Base-by-base conservation (phyloP, 2,888 invertebrate genomes). In the Tupiocoris notatus region DNA sequence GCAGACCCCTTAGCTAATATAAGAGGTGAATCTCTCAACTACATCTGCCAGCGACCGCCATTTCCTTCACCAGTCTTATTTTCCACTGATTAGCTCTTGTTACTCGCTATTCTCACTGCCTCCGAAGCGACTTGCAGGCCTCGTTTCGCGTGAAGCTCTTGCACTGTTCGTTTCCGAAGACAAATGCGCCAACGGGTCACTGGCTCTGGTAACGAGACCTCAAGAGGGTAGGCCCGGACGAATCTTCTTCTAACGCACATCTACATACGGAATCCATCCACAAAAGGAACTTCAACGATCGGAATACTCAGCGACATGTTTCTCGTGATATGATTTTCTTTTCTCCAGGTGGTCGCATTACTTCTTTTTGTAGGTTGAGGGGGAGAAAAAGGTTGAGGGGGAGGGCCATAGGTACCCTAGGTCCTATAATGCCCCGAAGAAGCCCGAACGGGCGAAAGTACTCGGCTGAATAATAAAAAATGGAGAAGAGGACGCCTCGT, bases 111-210 rank as follows among this genome's bases (percentile, higher is more conserved):
- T 73, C 73, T 61, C 73, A 62, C 62, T 70, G 54, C 62, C 73
- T 73, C 24, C 20, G 23, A 73, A 73, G 7, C 20, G 59, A n/a
- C n/a, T n/a, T 59, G 2, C n/a, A n/a, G 39, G 39, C 39, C 39
- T 39, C 39, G 39, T 39, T 39, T 39, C 39, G 39, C 39, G 39
- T 39, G 39, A 39, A 59, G 20, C n/a, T n/a, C n/a, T n/a, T n/a
- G n/a, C n/a, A n/a, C n/a, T 39, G 6, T 39, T 62, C 73, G 61
- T 39, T 73, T 61, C 62, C 9, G 73, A 73, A 73, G 73, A 73
- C 73, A 73, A 73, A 73, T 73, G 73, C 73, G n/a, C 21, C 56
- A 63, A 73, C 73, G 73, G 73, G 63, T 73, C 73, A 73, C 62
- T 62, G 73, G 24, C 73, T 73, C 39, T 23, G 18, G 73, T 73